Conservation (phyloP, 2,888 invertebrate genomes). For the Xanthorhoe designata region DNA sequence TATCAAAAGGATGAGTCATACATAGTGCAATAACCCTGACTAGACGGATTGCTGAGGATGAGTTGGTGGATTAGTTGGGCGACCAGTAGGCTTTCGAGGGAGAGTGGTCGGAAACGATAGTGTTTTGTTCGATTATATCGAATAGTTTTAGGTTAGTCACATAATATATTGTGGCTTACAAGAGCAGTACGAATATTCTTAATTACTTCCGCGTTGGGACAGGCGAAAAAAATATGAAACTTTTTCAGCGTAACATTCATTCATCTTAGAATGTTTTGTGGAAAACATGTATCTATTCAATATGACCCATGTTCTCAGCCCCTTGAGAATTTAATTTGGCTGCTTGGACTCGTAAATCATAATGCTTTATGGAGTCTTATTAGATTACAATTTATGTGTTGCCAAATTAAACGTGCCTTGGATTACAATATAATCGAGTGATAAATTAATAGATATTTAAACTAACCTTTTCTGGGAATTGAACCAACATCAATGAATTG, state of each 20-base stretch:
- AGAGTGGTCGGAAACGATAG: conserved; percentile 38
- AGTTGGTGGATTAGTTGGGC: conserved; percentile 50
- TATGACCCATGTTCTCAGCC: conserved; percentile 2
- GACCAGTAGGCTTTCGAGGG: conserved; percentile 28
- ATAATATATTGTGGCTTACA: neutral
- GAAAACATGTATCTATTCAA: neutral
- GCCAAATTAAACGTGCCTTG: conserved; percentile 6
- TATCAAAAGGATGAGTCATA: conserved; percentile 59
- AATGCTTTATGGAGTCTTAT: conserved; percentile 13
- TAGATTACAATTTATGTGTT: conserved; percentile 15
- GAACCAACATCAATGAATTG: no score
- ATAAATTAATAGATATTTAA: neutral
- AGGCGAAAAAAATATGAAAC: neutral
- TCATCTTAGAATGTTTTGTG: neutral
- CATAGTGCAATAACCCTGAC: conserved; percentile 67
- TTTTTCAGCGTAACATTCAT: neutral
- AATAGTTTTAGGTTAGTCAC: conserved; percentile 9
- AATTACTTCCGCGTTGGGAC: neutral
- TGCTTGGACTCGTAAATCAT: conserved; percentile 22
- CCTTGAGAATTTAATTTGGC: conserved; percentile 18
- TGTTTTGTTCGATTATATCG: conserved; percentile 20
- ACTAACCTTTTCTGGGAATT: no score
- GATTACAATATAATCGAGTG: neutral
- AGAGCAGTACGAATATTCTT: neutral
- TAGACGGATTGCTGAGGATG: conserved; percentile 61